These are phyloP conservation scores for Calameuta filiformis DNA, from an alignment of 2,888 invertebrate genomes.

Conservation along the genomic window DNA sequence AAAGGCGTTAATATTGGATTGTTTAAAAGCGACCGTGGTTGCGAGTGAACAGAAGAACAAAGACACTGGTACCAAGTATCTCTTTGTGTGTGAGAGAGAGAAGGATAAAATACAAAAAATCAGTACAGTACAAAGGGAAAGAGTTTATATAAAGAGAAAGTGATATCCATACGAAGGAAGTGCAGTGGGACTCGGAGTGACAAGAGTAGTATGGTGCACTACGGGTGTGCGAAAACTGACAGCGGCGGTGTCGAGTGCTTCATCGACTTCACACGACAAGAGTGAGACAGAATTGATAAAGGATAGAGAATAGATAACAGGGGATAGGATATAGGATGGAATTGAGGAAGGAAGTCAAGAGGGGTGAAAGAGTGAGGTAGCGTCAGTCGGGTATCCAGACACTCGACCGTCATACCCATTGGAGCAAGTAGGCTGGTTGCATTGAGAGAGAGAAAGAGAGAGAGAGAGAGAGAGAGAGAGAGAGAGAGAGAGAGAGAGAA, in stretches of 20 bases:
- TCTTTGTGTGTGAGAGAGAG: neutral
- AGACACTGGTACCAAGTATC: neutral
- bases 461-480: neutral
- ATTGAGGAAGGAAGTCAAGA: neutral
- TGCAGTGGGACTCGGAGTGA: constrained; percentile 15
- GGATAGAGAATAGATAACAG: neutral
- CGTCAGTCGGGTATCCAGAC: neutral
- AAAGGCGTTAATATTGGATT: neutral
- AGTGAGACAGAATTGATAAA: constrained; percentile 5
- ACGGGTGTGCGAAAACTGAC: constrained; percentile 74
- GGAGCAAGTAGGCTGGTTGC: neutral
- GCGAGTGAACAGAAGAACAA: neutral
- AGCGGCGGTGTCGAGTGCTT: constrained; percentile 78
- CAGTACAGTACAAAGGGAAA: neutral
- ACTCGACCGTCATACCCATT: neutral
- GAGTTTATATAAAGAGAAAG: neutral
- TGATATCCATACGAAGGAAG: neutral
- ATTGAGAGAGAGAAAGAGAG: neutral
- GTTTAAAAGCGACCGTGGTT: neutral
- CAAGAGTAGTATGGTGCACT: constrained; percentile 68
- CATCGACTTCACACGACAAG: constrained; percentile 70
- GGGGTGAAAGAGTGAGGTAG: neutral
- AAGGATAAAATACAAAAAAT: neutral
- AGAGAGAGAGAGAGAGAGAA: neutral
- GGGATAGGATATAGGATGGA: neutral